Base-by-base conservation (phyloP, 1,140 invertebrate genomes). In the Cecropterus lyciades region DNA sequence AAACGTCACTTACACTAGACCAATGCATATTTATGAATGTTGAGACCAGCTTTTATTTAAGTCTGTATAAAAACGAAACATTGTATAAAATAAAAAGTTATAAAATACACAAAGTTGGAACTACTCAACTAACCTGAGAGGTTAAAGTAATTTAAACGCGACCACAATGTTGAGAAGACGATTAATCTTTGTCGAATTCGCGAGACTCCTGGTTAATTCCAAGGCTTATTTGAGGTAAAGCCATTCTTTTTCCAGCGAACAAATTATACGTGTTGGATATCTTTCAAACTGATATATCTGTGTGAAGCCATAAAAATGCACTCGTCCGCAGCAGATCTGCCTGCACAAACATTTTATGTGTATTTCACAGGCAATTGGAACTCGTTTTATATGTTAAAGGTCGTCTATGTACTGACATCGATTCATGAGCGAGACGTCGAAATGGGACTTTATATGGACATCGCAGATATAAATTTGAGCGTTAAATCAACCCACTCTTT, bases 371-470 rank as follows among this genome's bases (percentile, higher is more conserved):
- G 57, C 59, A 51, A 62, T 62, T 51, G 45, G 48, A 40, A 15
- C 8, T 51, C 30, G 30, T 33, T 37, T 45, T 51, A 49, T 62
- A 37, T 51, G 57, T 62, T 60, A 40, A 62, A 62, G 57, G 57
- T 62, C 45, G 27, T 11, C 43, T 17, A 57, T 30, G 13, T 52
- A 40, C 45, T 60, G 46, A 49, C 30, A 40, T 45, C 30, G 57
- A 62, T 51, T 62, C 57, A 60, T 60, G 57, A 49, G 57, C 46
- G 43, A 59, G 57, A 49, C 45, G 17, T 62, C 46, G 48, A 49
- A 49, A 49, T 51, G 46, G 45, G 14, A 16, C 27, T 27, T 27
- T 49, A 60, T 30, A 17, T 40, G 10, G 27, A 62, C 57, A 62
- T 24, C n/a, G 45, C 46, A 62, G 30, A 49, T 62, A 49, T 59